Percentiles rank a stretch among this genome's conserved stretches.
Evolutionary conservation across 2,888 invertebrate genomes (phyloP).

Genomic region (Portevinia maculata): DNA sequence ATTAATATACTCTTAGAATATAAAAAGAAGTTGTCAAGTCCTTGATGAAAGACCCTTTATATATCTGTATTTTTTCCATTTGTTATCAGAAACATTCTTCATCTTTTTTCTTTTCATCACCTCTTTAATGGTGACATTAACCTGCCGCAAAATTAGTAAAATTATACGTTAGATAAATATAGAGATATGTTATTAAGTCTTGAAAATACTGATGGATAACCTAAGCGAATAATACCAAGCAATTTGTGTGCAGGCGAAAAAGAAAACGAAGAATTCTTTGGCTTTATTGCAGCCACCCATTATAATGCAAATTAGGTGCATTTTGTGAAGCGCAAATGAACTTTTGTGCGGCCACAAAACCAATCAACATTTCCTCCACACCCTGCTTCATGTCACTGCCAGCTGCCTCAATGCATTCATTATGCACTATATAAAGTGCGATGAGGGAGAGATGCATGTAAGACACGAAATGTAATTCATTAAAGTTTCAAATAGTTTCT

Average conservation of each 20-base stretch:
- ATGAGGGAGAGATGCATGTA: constrained; percentile 11
- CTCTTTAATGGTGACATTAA: constrained; percentile 26
- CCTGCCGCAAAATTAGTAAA: constrained; percentile 27
- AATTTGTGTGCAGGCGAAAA: constrained; percentile 41
- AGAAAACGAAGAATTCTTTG: constrained; percentile 31
- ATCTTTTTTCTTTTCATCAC: neutral
- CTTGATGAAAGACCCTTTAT: too few species aligned
- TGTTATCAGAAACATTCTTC: too few species aligned
- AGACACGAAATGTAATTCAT: constrained; percentile 36
- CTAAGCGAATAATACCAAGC: constrained; percentile 1
- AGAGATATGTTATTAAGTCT: constrained; percentile 7
- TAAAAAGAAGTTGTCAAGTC: too few species aligned
- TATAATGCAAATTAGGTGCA: constrained; percentile 66
- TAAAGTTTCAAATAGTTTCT: constrained; percentile 28
- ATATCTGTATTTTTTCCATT: too few species aligned
- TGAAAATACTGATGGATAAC: neutral
- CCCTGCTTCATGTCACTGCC: constrained; percentile 8
- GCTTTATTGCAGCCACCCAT: constrained; percentile 54
- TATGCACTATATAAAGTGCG: neutral
- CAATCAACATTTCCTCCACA: constrained; percentile 23
- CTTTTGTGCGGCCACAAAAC: constrained; percentile 57
- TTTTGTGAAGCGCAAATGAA: constrained; percentile 56
- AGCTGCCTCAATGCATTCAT: constrained; percentile 25
- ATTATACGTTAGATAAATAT: constrained; percentile 5
- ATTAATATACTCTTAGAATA: too few species aligned